phyloP scores from a whole-genome alignment of 2,888 invertebrate species.

The Prenolepis imparis region DNA sequence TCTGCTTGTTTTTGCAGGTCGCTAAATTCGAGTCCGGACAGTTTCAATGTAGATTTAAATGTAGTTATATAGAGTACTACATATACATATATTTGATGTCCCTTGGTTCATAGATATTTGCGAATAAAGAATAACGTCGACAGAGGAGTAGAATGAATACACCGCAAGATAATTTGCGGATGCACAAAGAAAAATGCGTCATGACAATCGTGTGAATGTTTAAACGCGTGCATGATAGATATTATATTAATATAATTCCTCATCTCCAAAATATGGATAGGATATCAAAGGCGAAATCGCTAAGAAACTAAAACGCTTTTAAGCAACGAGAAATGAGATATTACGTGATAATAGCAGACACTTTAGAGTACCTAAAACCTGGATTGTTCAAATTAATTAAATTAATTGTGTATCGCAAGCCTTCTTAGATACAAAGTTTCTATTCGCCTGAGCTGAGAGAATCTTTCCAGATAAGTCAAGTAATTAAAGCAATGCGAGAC shows the following conservation, averaged over 20 bases:
- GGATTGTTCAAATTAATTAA: neutral
- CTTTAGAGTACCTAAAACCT: neutral
- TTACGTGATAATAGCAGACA: neutral
- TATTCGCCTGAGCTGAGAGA: neutral
- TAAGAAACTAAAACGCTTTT: neutral
- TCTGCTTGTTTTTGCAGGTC: constrained; percentile 81
- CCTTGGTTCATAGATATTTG: constrained; percentile 71
- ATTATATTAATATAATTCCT: neutral
- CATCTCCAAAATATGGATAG: neutral
- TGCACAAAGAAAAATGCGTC: neutral
- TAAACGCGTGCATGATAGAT: neutral
- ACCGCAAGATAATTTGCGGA: neutral
- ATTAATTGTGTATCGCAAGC: no score
- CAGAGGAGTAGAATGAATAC: neutral
- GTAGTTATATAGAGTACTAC: constrained; percentile 79
- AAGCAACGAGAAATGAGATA: neutral
- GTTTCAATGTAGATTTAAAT: constrained; percentile 84
- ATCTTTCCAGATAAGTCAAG: neutral
- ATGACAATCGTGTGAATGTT: neutral
- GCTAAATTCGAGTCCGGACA: constrained; percentile 83
- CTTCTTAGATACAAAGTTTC: neutral
- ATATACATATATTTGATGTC: constrained; percentile 57
- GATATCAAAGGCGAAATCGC: neutral
- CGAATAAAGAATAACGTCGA: constrained; percentile 12
- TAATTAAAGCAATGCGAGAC: neutral